Evolutionary conservation across 1,140 invertebrate species (phyloP).

Genomic region (Lethrus apterus): DNA sequence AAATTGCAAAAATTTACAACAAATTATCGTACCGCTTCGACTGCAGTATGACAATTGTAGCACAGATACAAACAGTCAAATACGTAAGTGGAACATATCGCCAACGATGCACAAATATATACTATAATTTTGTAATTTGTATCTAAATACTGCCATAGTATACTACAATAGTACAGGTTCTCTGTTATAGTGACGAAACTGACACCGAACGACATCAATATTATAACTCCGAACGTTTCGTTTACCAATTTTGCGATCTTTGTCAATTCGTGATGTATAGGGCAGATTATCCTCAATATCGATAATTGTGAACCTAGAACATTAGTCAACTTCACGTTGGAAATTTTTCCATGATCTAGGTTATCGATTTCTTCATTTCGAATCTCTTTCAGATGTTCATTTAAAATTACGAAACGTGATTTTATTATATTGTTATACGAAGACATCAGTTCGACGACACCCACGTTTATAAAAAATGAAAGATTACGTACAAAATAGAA

Average conservation of each 20-base stretch:
- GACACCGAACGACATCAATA: slow-evolving; percentile 13
- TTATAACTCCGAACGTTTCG: slow-evolving; percentile 18
- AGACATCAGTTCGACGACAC: slow-evolving; percentile 3
- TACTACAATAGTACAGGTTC: slow-evolving; percentile 12
- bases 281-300: slow-evolving; percentile 18
- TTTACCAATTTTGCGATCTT: slow-evolving; percentile 17
- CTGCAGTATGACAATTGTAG: slow-evolving; percentile 21
- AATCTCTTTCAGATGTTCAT: slow-evolving; percentile 10
- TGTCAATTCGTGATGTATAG: slow-evolving; percentile 20
- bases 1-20: too few relatives aligned
- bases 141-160: slow-evolving; percentile 6
- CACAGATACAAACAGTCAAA: slow-evolving; percentile 19
- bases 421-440: background rate
- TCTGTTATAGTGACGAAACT: slow-evolving; percentile 17
- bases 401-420: slow-evolving; percentile 6
- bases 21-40: slow-evolving; percentile 24
- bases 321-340: slow-evolving; percentile 1
- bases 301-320: slow-evolving; percentile 4
- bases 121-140: background rate
- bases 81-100: slow-evolving; percentile 11
- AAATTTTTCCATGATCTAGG: slow-evolving; percentile 5
- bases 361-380: background rate
- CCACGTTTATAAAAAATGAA: slow-evolving; percentile 4
- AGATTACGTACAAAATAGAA: slow-evolving; percentile 5
- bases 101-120: background rate